phyloP scores from a whole-genome alignment of 2,113 vertebrate species.

The Cochlearius cochlearius region DNA sequence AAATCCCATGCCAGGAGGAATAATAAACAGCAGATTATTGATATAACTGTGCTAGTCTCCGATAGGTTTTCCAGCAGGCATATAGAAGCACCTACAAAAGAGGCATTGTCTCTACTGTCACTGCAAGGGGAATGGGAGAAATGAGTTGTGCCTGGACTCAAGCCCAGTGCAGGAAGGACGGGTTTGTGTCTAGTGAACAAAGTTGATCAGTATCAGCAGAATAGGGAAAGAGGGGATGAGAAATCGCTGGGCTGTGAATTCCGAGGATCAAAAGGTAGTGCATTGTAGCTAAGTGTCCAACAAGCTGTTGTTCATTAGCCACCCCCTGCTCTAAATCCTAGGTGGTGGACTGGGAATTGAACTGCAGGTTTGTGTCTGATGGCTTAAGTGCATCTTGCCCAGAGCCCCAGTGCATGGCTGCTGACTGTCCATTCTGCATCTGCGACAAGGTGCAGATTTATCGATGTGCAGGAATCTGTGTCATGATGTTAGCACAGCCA shows the following conservation, averaged over 20 bases:
- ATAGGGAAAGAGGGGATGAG: background rate
- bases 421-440: background rate
- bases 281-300: background rate
- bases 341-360: background rate
- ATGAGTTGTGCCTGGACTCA: background rate
- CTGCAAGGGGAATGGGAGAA: background rate
- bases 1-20: constrained; percentile 42
- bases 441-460: background rate
- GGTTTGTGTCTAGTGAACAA: background rate
- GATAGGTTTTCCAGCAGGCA: background rate
- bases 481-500: background rate
- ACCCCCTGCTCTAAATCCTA: background rate
- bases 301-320: background rate
- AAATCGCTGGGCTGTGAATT: background rate
- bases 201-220: background rate
- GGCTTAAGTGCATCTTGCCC: background rate
- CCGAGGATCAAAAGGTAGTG: background rate
- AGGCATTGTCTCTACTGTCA: constrained; percentile 9
- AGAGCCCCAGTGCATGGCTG: background rate
- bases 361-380: background rate
- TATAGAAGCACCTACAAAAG: constrained; percentile 3
- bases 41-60: background rate
- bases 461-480: background rate
- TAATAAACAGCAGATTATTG: constrained; percentile 48
- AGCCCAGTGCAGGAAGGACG: background rate